Conservation (phyloP, 2,113 vertebrate species). For the Trochalopteron elliotii region DNA sequence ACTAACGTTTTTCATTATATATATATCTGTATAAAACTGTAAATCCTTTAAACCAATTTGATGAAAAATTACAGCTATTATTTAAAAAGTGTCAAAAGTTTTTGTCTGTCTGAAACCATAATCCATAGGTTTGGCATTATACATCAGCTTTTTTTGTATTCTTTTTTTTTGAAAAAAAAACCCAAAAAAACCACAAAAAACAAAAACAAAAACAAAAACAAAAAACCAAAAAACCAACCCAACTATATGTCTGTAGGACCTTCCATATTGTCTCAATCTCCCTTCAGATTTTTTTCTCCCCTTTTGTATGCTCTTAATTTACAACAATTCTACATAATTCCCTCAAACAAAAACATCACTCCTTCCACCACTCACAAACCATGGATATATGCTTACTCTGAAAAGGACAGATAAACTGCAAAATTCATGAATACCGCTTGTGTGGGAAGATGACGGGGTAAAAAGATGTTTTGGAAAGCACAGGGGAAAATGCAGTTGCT, state of each 20-base stretch:
- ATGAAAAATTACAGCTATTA: not conserved
- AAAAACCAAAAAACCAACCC: no score
- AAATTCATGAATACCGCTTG: not conserved
- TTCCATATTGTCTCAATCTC: not conserved
- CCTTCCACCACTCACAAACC: not conserved
- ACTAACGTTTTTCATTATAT: not conserved
- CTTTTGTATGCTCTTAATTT: not conserved
- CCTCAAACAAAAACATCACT: not conserved
- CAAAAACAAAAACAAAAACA: no score
- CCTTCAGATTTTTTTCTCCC: not conserved
- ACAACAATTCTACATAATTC: not conserved
- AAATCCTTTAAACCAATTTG: not conserved
- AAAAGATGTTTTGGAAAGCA: not conserved
- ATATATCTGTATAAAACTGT: not conserved
- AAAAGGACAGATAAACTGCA: not conserved
- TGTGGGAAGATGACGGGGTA: not conserved
- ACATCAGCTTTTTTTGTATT: not conserved
- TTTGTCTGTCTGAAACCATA: not conserved
- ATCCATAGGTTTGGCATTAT: not conserved
- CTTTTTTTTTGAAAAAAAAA: accelerated
- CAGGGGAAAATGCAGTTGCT: not conserved
- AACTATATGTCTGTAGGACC: not conserved
- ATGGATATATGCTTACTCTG: not conserved
- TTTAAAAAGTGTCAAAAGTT: not conserved
- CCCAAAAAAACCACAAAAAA: no score